phyloP scores from a whole-genome alignment of 1,140 invertebrate genomes.

The Brachionus plicatilis region DNA sequence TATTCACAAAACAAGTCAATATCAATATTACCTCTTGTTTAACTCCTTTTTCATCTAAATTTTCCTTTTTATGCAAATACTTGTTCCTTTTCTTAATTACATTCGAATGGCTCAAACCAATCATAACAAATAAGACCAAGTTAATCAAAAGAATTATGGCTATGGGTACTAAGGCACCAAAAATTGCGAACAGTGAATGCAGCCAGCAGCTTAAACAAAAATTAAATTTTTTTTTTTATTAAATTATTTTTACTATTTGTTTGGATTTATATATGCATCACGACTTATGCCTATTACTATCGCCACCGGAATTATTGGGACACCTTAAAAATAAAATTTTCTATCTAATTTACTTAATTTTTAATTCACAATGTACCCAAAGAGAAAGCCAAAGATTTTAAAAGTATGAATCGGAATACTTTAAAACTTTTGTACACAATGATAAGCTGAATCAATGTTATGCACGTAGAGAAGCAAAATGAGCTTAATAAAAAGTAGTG shows the following conservation, averaged over 20 bases:
- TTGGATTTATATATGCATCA: neutral
- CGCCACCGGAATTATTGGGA: neutral
- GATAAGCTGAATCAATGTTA: neutral
- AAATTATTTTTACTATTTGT: neutral
- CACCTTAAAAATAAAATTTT: neutral
- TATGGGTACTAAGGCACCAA: neutral
- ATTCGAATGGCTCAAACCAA: neutral
- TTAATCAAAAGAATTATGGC: neutral
- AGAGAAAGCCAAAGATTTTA: neutral
- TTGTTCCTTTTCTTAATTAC: neutral
- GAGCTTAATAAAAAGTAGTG: conserved; percentile 7
- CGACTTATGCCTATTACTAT: neutral
- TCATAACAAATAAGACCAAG: neutral
- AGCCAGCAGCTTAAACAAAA: conserved; percentile 13
- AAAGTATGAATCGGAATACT: neutral
- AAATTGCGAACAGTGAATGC: neutral
- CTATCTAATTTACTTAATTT: no score
- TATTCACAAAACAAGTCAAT: conserved; percentile 5
- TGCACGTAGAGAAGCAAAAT: conserved; percentile 3
- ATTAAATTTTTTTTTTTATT: neutral
- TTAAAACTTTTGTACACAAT: conserved; percentile 29
- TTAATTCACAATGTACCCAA: neutral
- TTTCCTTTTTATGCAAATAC: neutral
- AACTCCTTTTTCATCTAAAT: neutral
- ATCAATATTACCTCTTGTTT: conserved; percentile 6